Conservation (phyloP, 2,113 vertebrate species). For the Equus przewalskii region DNA sequence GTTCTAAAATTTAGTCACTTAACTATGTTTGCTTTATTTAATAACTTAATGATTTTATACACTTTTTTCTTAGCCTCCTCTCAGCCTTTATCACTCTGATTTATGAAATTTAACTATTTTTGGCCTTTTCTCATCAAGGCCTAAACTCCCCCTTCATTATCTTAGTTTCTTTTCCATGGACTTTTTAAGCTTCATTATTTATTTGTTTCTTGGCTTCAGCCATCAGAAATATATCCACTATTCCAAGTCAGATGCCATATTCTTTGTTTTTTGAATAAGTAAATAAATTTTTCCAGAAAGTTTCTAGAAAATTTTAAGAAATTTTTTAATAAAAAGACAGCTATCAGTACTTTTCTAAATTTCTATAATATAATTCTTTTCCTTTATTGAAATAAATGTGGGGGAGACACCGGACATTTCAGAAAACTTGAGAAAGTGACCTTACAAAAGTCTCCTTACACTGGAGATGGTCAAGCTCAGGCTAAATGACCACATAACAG, state of each 20-base stretch:
- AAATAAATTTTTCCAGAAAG: not conserved
- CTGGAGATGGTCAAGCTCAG: not conserved
- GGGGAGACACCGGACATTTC: not conserved
- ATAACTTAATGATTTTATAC: not conserved
- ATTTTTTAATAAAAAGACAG: not conserved
- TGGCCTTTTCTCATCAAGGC: not conserved
- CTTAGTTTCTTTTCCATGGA: not conserved
- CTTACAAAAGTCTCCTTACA: not conserved
- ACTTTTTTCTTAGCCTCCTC: not conserved
- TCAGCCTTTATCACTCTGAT: not conserved
- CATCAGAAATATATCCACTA: not conserved
- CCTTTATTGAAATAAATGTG: constrained; percentile 13
- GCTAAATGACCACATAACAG: not conserved
- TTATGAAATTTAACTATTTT: not conserved
- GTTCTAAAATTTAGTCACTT: constrained; percentile 1
- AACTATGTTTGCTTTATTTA: not conserved
- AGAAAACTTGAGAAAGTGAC: not conserved
- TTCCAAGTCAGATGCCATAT: not conserved
- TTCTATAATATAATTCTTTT: not conserved
- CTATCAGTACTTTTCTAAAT: not conserved
- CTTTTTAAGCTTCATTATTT: constrained; percentile 29
- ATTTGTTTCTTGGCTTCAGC: not conserved
- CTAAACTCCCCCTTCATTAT: not conserved
- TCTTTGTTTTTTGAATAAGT: not conserved
- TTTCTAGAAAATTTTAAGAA: not conserved